Conservation (phyloP, 2,113 vertebrate species). For the Maccullochella peelii region DNA sequence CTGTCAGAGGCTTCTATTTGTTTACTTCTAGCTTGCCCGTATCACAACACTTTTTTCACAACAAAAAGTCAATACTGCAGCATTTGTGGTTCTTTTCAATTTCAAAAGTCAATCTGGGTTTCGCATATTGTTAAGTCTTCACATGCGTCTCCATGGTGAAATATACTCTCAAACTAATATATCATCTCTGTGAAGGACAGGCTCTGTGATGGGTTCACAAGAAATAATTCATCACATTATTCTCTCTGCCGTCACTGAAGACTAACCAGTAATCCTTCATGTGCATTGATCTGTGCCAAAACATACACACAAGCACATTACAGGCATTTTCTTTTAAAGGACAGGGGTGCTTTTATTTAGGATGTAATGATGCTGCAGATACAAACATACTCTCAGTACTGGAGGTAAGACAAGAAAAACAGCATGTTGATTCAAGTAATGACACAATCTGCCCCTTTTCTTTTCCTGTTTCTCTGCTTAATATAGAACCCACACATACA, state of each 20-base stretch:
- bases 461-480: not conserved
- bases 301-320: slow-evolving; percentile 15
- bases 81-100: not conserved
- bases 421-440: not conserved
- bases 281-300: slow-evolving; percentile 19
- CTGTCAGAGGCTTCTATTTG: not conserved
- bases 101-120: not conserved
- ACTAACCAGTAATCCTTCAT: slow-evolving; percentile 32
- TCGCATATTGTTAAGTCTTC: not conserved
- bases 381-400: not conserved
- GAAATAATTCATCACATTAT: slow-evolving; percentile 45
- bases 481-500: not conserved
- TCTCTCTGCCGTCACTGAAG: slow-evolving; percentile 22
- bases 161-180: not conserved
- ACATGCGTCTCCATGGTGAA: slow-evolving; percentile 10
- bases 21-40: not conserved
- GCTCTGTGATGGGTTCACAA: slow-evolving; percentile 9
- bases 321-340: not conserved
- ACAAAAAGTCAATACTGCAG: not conserved
- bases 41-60: not conserved
- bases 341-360: not conserved
- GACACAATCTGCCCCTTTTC: not conserved
- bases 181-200: slow-evolving; percentile 43
- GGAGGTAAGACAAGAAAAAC: not conserved
- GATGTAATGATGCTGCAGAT: slow-evolving; percentile 13